Conservation (phyloP, 2,888 invertebrate genomes). For the Chloromyia formosa region DNA sequence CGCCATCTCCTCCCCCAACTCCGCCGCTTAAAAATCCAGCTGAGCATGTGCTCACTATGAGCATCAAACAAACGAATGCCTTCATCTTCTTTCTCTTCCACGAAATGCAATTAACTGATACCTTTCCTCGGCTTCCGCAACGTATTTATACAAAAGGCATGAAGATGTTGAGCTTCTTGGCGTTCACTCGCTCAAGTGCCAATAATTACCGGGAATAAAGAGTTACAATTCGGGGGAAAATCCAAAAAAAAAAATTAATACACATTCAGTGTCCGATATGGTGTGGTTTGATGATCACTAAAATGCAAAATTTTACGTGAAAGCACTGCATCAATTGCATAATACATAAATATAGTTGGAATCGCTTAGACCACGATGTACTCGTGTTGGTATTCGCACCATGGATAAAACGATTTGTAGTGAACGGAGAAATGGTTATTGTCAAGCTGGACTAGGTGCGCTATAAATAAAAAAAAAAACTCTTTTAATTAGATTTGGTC, state of each 20-base stretch:
- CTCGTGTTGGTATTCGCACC: background rate
- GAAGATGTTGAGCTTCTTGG: background rate
- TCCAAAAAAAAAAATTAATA: slow-evolving; percentile 23
- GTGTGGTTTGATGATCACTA: background rate
- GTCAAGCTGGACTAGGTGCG: background rate
- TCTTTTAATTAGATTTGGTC: slow-evolving; percentile 1
- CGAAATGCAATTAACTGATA: slow-evolving; percentile 25
- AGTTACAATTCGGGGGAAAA: slow-evolving; percentile 19
- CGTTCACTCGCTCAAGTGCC: background rate
- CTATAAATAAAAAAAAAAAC: no score
- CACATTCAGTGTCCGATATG: slow-evolving; percentile 15
- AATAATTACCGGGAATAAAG: slow-evolving; percentile 30
- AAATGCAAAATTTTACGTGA: slow-evolving; percentile 17
- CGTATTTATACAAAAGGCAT: slow-evolving; percentile 26
- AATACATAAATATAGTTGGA: background rate
- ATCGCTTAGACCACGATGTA: slow-evolving; percentile 8
- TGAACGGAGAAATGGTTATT: slow-evolving; percentile 16
- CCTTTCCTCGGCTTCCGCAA: slow-evolving; percentile 23
- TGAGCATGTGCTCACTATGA: slow-evolving; percentile 3
- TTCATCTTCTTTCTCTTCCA: slow-evolving; percentile 36
- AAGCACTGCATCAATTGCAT: slow-evolving; percentile 33
- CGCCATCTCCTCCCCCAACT: slow-evolving; percentile 2
- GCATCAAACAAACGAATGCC: slow-evolving; percentile 24
- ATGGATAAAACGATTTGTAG: slow-evolving; percentile 8
- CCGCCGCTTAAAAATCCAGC: slow-evolving; percentile 28